A percentile compares a stretch with the other conserved stretches of the same genome.
These are phyloP conservation scores for Anolis carolinensis DNA, from an alignment of 2,113 vertebrate species.

Conservation along the genomic window DNA sequence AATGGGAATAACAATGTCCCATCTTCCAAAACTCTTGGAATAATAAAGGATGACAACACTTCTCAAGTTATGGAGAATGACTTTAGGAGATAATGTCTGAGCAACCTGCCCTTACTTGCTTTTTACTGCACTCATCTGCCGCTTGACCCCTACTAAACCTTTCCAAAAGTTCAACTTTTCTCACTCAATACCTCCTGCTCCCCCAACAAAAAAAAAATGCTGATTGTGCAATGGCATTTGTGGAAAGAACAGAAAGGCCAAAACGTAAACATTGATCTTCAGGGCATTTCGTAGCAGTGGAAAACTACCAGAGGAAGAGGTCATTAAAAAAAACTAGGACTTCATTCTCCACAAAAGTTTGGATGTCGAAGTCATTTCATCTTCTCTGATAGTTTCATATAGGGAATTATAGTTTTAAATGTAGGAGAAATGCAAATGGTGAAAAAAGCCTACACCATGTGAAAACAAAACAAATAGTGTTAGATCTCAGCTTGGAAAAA, in stretches of 20 bases:
- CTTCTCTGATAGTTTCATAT: background rate
- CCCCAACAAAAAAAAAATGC: background rate
- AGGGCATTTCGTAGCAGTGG: constrained; percentile 14
- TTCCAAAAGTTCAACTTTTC: background rate
- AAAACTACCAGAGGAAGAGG: constrained; percentile 15
- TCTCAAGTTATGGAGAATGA: background rate
- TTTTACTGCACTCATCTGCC: background rate
- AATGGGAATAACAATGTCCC: background rate
- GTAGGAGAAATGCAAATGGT: background rate
- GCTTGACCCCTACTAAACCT: background rate
- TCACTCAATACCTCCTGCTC: background rate
- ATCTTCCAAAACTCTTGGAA: background rate
- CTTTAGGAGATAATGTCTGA: background rate
- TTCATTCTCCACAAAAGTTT: background rate
- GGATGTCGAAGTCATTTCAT: background rate
- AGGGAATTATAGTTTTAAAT: background rate
- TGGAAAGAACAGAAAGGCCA: constrained; percentile 23
- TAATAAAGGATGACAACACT: background rate
- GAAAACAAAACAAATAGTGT: too few relatives aligned
- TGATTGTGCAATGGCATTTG: constrained; percentile 18
- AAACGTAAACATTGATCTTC: constrained; percentile 19
- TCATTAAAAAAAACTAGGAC: background rate
- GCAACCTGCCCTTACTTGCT: constrained; percentile 5
- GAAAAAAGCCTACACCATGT: background rate
- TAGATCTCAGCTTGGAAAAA: too few relatives aligned